A percentile compares a stretch with the other conserved stretches of the same genome.
Conservation (phyloP, 1,140 invertebrate genomes). For the Lepeophtheirus salmonis region DNA sequence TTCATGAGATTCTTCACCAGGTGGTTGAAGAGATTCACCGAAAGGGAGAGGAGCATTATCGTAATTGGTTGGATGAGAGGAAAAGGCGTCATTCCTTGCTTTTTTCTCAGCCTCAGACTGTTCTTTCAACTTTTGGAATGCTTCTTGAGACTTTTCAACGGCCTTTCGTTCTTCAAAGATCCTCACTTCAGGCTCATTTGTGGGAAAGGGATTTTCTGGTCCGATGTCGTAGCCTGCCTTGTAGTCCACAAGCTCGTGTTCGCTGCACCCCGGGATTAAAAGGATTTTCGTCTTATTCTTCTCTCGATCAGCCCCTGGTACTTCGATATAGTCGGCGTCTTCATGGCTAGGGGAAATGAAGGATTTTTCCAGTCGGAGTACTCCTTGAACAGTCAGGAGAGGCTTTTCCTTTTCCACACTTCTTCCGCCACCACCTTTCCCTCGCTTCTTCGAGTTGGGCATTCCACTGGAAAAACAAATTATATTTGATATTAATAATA, state of each 20-base stretch:
- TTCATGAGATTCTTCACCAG: neutral
- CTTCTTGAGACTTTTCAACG: neutral
- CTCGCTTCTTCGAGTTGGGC: neutral
- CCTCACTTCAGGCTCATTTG: conserved; percentile 1
- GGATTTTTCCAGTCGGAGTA: conserved; percentile 6
- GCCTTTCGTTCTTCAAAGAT: neutral
- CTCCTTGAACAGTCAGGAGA: conserved; percentile 7
- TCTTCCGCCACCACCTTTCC: neutral
- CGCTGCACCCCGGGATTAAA: neutral
- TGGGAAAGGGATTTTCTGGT: conserved; percentile 7
- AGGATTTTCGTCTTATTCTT: too few species aligned
- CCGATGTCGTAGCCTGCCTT: conserved; percentile 13
- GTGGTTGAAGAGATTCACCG: neutral
- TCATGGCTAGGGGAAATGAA: neutral
- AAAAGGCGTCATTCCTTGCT: too few species aligned
- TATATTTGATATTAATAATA: too few species aligned
- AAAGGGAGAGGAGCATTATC: too few species aligned
- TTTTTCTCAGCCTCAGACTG: neutral
- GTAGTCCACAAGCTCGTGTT: conserved; percentile 13
- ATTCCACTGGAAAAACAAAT: neutral
- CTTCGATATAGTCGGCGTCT: conserved; percentile 1
- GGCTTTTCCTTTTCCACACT: conserved; percentile 15
- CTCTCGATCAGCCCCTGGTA: neutral
- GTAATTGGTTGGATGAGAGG: too few species aligned
- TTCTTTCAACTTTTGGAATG: conserved; percentile 7